A percentile compares a stretch with the other conserved stretches of the same genome.
phyloP scores from a whole-genome alignment of 2,888 invertebrate genomes.

The Glaucopsyche alexis region DNA sequence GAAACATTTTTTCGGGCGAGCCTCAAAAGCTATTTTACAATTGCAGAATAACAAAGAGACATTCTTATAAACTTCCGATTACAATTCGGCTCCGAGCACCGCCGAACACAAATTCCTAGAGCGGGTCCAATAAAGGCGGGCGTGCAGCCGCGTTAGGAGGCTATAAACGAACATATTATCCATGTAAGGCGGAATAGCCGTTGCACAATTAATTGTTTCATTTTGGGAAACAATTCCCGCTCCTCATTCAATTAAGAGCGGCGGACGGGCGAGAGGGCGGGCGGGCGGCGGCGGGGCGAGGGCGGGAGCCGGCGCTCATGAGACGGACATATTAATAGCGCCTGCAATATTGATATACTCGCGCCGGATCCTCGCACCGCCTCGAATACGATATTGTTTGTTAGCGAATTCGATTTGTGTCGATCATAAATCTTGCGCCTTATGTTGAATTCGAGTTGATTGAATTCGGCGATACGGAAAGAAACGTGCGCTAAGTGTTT shows the following conservation, averaged over 20 bases:
- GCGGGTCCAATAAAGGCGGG: constrained; percentile 78
- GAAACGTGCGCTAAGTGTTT: constrained; percentile 44
- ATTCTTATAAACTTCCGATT: constrained; percentile 77
- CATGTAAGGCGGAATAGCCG: constrained; percentile 81
- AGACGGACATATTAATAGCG: constrained; percentile 80
- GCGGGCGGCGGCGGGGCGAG: constrained; percentile 32
- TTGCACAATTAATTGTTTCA: constrained; percentile 81
- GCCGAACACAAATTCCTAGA: constrained; percentile 79
- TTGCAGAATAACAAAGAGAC: constrained; percentile 56
- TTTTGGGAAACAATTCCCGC: constrained; percentile 81
- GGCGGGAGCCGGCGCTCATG: constrained; percentile 66
- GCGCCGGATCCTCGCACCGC: constrained; percentile 74
- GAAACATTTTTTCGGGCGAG: constrained; percentile 35
- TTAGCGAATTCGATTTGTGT: constrained; percentile 79
- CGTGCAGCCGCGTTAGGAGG: constrained; percentile 79
- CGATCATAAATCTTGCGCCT: constrained; percentile 80
- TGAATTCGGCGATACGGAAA: constrained; percentile 65
- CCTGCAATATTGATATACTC: constrained; percentile 80
- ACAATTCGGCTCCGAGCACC: constrained; percentile 77
- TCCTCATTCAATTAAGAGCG: constrained; percentile 81
- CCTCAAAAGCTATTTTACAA: constrained; percentile 31
- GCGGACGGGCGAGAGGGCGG: constrained; percentile 59
- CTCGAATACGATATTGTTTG: constrained; percentile 79
- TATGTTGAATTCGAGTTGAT: constrained; percentile 76
- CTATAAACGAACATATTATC: constrained; percentile 80